phyloP scores from a whole-genome alignment of 2,888 invertebrate species.

The Eumacrocentrus americanus region DNA sequence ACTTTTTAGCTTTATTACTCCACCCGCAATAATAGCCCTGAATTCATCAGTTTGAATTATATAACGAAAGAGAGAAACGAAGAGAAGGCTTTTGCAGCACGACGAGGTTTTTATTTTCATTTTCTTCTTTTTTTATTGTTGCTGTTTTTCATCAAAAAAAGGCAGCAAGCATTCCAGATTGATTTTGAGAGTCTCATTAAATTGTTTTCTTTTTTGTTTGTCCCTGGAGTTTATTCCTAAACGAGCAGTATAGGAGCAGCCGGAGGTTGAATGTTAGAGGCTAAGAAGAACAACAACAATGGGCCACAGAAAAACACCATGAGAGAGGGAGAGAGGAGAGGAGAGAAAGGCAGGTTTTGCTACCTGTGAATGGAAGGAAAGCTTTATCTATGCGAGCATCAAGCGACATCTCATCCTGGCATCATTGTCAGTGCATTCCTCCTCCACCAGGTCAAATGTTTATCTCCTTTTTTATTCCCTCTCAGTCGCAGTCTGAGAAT shows the following conservation, averaged over 20 bases:
- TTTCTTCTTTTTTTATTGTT: not conserved
- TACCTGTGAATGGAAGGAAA: constrained; percentile 9
- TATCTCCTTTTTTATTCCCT: too few relatives aligned
- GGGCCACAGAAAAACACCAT: not conserved
- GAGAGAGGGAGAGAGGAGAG: not conserved
- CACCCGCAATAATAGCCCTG: not conserved
- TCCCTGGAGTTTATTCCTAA: not conserved
- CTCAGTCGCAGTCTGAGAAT: too few relatives aligned
- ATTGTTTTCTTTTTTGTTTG: not conserved
- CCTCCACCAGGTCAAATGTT: too few relatives aligned
- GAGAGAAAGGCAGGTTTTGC: constrained; percentile 15
- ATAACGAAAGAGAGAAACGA: not conserved
- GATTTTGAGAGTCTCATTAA: not conserved
- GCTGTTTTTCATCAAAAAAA: not conserved
- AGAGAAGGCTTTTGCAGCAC: not conserved
- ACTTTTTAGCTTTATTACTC: not conserved
- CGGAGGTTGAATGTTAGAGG: too few relatives aligned
- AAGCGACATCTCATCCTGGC: not conserved
- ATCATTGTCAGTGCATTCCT: constrained; percentile 1
- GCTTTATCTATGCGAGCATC: not conserved
- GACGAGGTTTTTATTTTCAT: not conserved
- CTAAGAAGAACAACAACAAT: constrained; percentile 12
- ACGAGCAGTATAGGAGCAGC: too few relatives aligned
- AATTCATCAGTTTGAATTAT: constrained; percentile 14
- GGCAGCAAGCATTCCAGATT: not conserved